Base-by-base conservation (phyloP, 92 coral and sea anemone species). In the Palythoa grandis region DNA sequence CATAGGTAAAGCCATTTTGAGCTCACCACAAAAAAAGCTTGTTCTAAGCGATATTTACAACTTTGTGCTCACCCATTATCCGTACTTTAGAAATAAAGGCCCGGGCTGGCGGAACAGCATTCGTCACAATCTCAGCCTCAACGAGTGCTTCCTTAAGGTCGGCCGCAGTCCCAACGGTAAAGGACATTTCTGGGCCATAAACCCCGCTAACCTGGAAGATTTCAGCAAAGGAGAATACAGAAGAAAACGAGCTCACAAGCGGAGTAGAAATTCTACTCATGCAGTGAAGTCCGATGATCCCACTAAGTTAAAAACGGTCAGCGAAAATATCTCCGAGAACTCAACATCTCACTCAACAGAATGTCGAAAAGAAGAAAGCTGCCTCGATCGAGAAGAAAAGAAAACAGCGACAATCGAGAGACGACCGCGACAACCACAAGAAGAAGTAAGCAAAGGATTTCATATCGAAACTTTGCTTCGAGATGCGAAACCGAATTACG, bases 101-200 rank as follows among this genome's bases (percentile, higher is more conserved):
- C 92, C 92, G 3, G 92, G 92, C 5, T 89, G 92, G 92, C 85
- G 87, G 65, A 89, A 89, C 82, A 89, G 92, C 25, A 87, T 89
- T 43, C 69, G 92, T 24, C 92, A 89, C 58, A 89, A 89, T 54
- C 82, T 89, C 25, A 84, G 88, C 52, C 83, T 89, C 56, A 89
- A 89, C 54, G 92, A 89, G 40, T 89, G 92, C 50, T 89, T 89
- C 43, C 86, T 89, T 9, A 89, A 89, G 43, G 92, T 87, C 6
- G 92, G 92, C 5, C 92, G 92, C 11, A 89, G 92, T 67, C 92
- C 92, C 0, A 89, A 89, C n/a, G 92, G 92, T 0, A 89, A 89
- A 37, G 92, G 92, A 12, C 87, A 89, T 35, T 89, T 40, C 35
- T 89, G 92, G 92, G 92, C 92, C 22, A 89, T 89, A 52, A 89